Percentiles rank a stretch among this genome's conserved stretches.
Conservation (phyloP, 2,888 invertebrate genomes). For the Tricholauxania praeusta region DNA sequence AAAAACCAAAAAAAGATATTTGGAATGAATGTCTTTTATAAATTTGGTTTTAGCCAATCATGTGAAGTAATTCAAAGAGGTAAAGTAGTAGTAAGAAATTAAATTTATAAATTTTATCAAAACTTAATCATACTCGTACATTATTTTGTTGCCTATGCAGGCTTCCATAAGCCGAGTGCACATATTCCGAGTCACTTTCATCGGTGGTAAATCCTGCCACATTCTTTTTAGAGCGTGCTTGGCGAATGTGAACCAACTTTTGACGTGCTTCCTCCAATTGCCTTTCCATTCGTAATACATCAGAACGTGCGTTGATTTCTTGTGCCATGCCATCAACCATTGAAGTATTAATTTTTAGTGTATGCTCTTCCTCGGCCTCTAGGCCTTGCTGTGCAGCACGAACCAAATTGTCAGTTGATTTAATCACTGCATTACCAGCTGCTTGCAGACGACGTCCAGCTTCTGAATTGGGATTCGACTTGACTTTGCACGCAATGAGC, state of each 20-base stretch:
- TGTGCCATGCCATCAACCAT: constrained; percentile 98
- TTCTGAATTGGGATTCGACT: constrained; percentile 95
- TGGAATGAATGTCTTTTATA: too few species aligned
- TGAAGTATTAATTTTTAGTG: constrained; percentile 87
- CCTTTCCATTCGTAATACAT: constrained; percentile 93
- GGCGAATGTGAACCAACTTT: constrained; percentile 89
- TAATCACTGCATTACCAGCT: constrained; percentile 96
- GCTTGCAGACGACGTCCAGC: constrained; percentile 91
- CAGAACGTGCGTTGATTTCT: constrained; percentile 91
- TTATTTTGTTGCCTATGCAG: constrained; percentile 61
- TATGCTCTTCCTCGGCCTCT: constrained; percentile 90
- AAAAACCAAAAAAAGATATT: too few species aligned
- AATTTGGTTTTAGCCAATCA: too few species aligned
- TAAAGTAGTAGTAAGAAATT: too few species aligned
- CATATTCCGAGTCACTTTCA: constrained; percentile 75
- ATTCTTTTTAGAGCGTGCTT: constrained; percentile 88
- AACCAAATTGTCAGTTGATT: constrained; percentile 97
- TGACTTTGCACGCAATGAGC: constrained; percentile 98
- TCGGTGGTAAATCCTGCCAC: constrained; percentile 69
- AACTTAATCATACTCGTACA: constrained; percentile 56
- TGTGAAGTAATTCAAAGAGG: too few species aligned
- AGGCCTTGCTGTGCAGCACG: constrained; percentile 93
- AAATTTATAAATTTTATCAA: too few species aligned
- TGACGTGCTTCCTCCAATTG: constrained; percentile 94
- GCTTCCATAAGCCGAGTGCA: constrained; percentile 58